Base-by-base conservation (phyloP, 2,888 invertebrate species). In the Malachius bipustulatus region DNA sequence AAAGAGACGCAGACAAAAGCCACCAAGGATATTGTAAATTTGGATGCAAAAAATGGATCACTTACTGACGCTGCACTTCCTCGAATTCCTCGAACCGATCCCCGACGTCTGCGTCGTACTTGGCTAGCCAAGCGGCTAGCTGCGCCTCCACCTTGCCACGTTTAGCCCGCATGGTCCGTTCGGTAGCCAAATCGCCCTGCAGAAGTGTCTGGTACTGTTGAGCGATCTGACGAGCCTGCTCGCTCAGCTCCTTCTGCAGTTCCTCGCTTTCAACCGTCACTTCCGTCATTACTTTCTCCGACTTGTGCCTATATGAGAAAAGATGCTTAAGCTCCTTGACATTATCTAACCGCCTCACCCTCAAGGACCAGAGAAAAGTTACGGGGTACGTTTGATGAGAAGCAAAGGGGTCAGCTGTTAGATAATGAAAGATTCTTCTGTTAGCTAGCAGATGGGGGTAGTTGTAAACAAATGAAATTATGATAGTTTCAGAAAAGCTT, bases 71-170 rank as follows among this genome's bases (percentile, higher is more conserved):
- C 0, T 60, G 59, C 32, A 64, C 57, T 26, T 67, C 66, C 31
- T 72, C 73, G 1, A 68, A 50, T 37, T 70, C 67, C 0, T 56
- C 40, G 37, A 73, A 71, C 40, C 70, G 67, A 34, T 70, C 70
- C 0, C 62, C 64, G 62, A 74, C 69, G 49, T 73, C 73, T 2
- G 54, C 28, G 42, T 74, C 73, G 39, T 71, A 74, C 46, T 71
- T 71, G 38, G 66, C 62, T 6, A 73, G 52, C 69, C 71, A 71
- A 10, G 65, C 66, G 2, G 65, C 39, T 32, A 73, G 48, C 47
- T 72, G 70, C 0, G 68, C 66, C 46, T 73, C 72, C 26, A 68
- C 64, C 56, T 72, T 72, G 37, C 64, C 64, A 46, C 71, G 67
- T 42, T 68, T 63, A 1, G 61, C 63, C 37, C 71, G 58, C 31